phyloP scores from a whole-genome alignment of 2,888 invertebrate species.

The Cataglyphis rosenhaueri region DNA sequence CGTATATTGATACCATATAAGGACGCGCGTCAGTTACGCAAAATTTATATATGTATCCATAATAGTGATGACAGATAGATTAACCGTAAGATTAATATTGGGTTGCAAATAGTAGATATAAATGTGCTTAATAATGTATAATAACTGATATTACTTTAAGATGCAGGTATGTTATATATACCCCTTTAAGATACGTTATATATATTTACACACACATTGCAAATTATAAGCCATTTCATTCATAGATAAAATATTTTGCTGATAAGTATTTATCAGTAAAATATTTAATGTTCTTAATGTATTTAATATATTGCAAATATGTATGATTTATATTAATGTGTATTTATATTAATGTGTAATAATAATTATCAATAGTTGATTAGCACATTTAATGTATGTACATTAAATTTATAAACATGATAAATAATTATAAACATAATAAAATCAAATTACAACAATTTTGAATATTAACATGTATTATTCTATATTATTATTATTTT shows the following conservation, averaged over 20 bases:
- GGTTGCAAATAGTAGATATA: not conserved
- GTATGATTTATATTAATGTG: not conserved
- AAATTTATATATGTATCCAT: conserved; percentile 32
- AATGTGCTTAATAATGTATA: not conserved
- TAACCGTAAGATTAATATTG: not conserved
- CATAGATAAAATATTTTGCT: not conserved
- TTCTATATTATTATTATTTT: not conserved
- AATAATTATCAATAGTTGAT: conserved; percentile 2
- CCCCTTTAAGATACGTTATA: too few relatives aligned
- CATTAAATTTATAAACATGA: not conserved
- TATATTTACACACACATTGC: not conserved
- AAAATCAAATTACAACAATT: not conserved
- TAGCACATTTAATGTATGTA: not conserved
- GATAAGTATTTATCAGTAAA: not conserved
- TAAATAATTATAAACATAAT: not conserved
- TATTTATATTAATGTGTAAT: not conserved
- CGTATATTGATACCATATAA: conserved; percentile 38
- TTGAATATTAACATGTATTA: not conserved
- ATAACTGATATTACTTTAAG: not conserved
- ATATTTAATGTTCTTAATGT: not conserved
- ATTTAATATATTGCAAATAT: not conserved
- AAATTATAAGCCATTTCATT: conserved; percentile 12
- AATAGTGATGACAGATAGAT: conserved; percentile 5
- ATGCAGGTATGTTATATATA: not conserved
- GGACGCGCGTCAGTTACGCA: conserved; percentile 22